phyloP scores from a whole-genome alignment of 2,888 invertebrate species.

The Nemurella pictetii region DNA sequence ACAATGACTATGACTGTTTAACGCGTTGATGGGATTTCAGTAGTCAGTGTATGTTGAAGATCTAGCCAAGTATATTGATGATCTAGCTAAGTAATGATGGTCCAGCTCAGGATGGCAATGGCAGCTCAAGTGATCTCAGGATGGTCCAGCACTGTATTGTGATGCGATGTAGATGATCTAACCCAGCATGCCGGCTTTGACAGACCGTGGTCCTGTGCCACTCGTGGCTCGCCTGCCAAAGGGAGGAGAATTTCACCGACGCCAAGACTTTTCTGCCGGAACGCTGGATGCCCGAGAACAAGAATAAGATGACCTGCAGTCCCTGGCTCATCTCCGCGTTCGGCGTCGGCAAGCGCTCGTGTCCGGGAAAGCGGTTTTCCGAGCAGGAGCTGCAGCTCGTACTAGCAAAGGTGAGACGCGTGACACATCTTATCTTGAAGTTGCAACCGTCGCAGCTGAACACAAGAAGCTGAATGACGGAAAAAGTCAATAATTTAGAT shows the following conservation, averaged over 20 bases:
- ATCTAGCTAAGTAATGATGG: not conserved
- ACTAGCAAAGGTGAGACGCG: conserved; percentile 66
- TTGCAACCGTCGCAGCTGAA: too few relatives aligned
- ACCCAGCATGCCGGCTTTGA: conserved; percentile 42
- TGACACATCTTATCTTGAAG: too few relatives aligned
- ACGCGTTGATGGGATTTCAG: too few relatives aligned
- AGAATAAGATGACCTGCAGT: conserved; percentile 51
- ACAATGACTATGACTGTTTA: too few relatives aligned
- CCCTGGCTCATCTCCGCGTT: conserved; percentile 75
- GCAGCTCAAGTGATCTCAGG: too few relatives aligned
- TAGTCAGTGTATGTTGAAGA: not conserved
- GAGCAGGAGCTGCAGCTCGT: conserved; percentile 75
- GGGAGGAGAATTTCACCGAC: conserved; percentile 72
- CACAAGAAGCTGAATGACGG: too few relatives aligned
- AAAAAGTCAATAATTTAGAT: too few relatives aligned
- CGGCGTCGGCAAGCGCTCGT: conserved; percentile 77
- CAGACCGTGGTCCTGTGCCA: conserved; percentile 80
- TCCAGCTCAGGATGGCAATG: too few relatives aligned
- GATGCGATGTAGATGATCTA: too few relatives aligned
- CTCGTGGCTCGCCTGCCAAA: conserved; percentile 78
- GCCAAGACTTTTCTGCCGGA: conserved; percentile 74
- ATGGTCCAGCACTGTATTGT: too few relatives aligned
- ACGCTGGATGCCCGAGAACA: conserved; percentile 67
- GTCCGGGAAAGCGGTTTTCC: conserved; percentile 83
- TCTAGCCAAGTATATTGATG: not conserved